Conservation (phyloP, 2,113 vertebrate species). For the Astatoreochromis straeleni region DNA sequence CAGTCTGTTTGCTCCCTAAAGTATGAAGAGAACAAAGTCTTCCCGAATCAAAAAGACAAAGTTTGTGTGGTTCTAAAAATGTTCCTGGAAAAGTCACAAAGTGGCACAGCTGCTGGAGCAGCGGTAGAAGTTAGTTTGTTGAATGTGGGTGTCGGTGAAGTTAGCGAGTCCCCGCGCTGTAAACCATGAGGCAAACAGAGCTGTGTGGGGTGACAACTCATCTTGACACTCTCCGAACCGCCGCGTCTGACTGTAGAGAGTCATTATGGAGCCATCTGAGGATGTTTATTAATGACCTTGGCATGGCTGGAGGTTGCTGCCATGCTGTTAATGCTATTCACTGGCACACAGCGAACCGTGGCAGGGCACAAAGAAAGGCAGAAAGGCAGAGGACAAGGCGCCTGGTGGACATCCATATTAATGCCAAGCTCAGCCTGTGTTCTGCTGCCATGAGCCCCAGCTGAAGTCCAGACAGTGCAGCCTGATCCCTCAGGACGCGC, state of each 20-base stretch:
- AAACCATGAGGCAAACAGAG: conserved; percentile 27
- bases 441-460: conserved; percentile 53
- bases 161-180: not conserved
- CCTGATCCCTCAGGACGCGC: conserved; percentile 27
- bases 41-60: not conserved
- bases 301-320: conserved; percentile 27
- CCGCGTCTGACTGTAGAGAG: conserved; percentile 7
- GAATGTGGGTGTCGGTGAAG: not conserved
- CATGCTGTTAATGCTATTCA: conserved; percentile 55
- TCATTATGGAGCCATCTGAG: conserved; percentile 65
- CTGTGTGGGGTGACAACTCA: not conserved
- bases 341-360: conserved; percentile 34
- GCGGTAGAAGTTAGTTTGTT: not conserved
- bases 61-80: not conserved
- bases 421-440: conserved; percentile 47
- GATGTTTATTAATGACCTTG: conserved; percentile 76
- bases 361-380: conserved; percentile 48
- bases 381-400: conserved; percentile 44
- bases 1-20: not conserved
- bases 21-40: not conserved
- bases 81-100: not conserved
- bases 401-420: conserved; percentile 71
- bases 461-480: conserved; percentile 45
- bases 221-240: not conserved
- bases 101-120: not conserved